Base-by-base conservation (phyloP, 2,888 invertebrate genomes). In the Heliothis peltigera region DNA sequence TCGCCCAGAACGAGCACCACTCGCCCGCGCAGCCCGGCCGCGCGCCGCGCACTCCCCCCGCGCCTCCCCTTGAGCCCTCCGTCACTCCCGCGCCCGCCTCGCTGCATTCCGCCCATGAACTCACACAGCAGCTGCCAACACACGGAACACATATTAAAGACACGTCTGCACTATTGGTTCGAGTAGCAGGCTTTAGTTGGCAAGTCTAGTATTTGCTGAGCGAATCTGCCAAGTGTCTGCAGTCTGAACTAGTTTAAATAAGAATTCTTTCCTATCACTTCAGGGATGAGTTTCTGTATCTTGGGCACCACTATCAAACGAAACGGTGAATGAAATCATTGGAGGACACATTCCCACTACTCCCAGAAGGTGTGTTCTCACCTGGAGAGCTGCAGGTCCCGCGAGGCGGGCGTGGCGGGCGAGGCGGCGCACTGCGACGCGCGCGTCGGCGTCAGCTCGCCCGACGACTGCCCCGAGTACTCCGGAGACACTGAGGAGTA, bases 401-500 rank as follows among this genome's bases (percentile, higher is more conserved):
- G 70, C 17, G 65, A 21, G 25, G 65, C 42, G 1, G 63, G 48
- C n/a, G 59, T 59, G 32, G 32, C 10, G 12, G 32, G 32, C 1
- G 39, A 39, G 39, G 39, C n/a, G n/a, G 39, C 39, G 39, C 39
- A n/a, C 44, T 60, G 82, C 3, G 75, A 74, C 2, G 80, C 67
- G 3, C 80, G 83, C 10, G 84, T 51, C 0, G 92, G 90, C 0
- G 90, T 91, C 42, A 88, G 76, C 2, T 92, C 93, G 0, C 79
- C 80, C 0, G 94, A 93, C 0, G 94, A 93, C 61, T 86, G 90
- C 0, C 88, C 91, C 0, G 94, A 93, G 70, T 89, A 91, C 58
- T 93, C 93, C 4, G 94, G 92, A 0, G 94, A 94, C 6, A 92
- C 91, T 0, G 94, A 93, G 0, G 94, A 94, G 68, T 91, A 92